Base-by-base conservation (phyloP, 2,797 vertebrate species). In the Acrossocheilus wenchowensis region DNA sequence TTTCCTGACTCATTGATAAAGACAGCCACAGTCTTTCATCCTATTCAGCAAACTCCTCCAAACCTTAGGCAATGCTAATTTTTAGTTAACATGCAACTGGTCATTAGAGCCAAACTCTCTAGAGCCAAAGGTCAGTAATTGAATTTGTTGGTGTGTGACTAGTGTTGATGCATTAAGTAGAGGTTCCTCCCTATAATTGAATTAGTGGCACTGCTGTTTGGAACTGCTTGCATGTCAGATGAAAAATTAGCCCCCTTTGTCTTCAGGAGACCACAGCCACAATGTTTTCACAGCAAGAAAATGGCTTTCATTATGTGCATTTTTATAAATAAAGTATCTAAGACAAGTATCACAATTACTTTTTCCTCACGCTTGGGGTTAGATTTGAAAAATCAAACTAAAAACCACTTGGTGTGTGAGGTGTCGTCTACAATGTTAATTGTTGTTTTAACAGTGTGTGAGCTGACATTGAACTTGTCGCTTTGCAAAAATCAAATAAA, bases 101-200 rank as follows among this genome's bases (percentile, higher is more conserved):
- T 94, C 93, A 93, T 94, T 94, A 94, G 94, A 92, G 93, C 91
- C 84, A 89, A 92, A 93, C 91, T 94, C 92, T 91, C 80, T 71
- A 87, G 90, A 93, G 94, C 90, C 92, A 94, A 94, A 95, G 95
- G 95, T 95, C 95, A 95, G 94, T 95, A 95, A 95, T 94, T 94
- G 93, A 93, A 92, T 95, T 93, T 94, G 92, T 92, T 91, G 93
- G 91, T 92, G 92, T 91, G 92, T 94, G 92, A 91, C 92, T 92
- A 92, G 92, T 94, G 92, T 93, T 93, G 77, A 93, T 93, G 90
- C 89, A 89, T 93, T 92, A 94, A 93, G 86, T 94, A 91, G 89
- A 95, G 92, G 91, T 88, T 93, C 60, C 89, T 86, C 92, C 88
- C 88, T 88, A 89, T 89, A 94, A 95, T 95, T 91, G 90, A 89